phyloP scores from a whole-genome alignment of 2,797 vertebrate species.

The Huso huso region DNA sequence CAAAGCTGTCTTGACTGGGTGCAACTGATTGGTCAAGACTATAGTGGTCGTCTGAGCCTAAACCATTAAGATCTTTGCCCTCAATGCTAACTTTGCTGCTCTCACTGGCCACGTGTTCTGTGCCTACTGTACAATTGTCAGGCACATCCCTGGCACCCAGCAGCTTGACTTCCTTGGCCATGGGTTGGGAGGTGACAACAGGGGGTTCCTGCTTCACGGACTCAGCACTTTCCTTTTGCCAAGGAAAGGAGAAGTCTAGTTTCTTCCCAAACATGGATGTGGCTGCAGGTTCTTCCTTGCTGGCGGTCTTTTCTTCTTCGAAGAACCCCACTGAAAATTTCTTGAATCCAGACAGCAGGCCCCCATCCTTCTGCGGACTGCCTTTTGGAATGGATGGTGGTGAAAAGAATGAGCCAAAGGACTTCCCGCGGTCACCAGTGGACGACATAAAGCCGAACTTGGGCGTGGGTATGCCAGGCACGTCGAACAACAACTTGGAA shows the following conservation, averaged over 20 bases:
- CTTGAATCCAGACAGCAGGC: conserved; percentile 75
- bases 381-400: conserved; percentile 42
- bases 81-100: conserved; percentile 36
- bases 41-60: conserved; percentile 39
- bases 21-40: conserved; percentile 21
- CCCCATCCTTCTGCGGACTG: conserved; percentile 44
- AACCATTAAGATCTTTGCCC: conserved; percentile 42
- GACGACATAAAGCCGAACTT: conserved; percentile 67
- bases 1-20: background rate
- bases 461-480: conserved; percentile 52
- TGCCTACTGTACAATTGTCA: conserved; percentile 32
- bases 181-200: conserved; percentile 48
- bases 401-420: conserved; percentile 77
- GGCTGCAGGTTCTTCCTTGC: conserved; percentile 41
- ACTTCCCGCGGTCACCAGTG: conserved; percentile 56
- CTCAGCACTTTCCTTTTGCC: conserved; percentile 58
- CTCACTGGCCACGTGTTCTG: conserved; percentile 44
- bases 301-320: conserved; percentile 63
- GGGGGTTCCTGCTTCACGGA: conserved; percentile 37
- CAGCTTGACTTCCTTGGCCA: conserved; percentile 36
- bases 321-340: conserved; percentile 75
- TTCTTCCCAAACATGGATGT: conserved; percentile 73
- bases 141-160: conserved; percentile 22
- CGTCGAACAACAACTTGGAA: conserved; percentile 61
- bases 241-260: conserved; percentile 63